These are phyloP conservation scores for Venustaconcha ellipsiformis DNA, from an alignment of 1,140 invertebrate species.

Conservation along the genomic window DNA sequence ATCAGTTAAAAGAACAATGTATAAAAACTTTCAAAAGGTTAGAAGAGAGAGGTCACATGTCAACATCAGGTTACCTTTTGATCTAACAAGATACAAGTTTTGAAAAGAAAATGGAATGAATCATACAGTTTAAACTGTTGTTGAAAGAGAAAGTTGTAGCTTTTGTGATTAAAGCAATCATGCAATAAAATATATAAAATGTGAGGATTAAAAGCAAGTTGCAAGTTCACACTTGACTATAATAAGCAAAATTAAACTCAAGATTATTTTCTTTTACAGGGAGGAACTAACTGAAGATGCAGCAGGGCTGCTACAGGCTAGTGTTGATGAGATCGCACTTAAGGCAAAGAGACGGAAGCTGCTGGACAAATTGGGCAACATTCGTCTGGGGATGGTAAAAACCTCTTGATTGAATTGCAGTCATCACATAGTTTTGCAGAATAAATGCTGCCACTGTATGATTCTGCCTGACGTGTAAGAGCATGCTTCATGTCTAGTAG, in stretches of 20 bases:
- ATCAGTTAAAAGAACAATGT: too few relatives aligned
- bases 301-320: constrained; percentile 88
- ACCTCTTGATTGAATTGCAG: too few relatives aligned
- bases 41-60: too few relatives aligned
- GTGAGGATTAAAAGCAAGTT: neutral
- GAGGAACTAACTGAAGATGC: constrained; percentile 97
- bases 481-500: too few relatives aligned
- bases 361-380: constrained; percentile 77
- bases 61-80: too few relatives aligned
- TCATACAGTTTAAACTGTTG: neutral
- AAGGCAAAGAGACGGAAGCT: constrained; percentile 86
- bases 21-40: too few relatives aligned
- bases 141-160: neutral
- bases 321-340: constrained; percentile 90
- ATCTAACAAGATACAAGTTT: constrained; percentile 5
- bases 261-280: constrained; percentile 73
- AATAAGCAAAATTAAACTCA: constrained; percentile 20
- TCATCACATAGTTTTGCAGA: too few relatives aligned
- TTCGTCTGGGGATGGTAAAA: constrained; percentile 85
- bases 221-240: neutral
- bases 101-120: neutral
- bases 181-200: neutral
- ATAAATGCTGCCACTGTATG: too few relatives aligned
- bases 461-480: too few relatives aligned
- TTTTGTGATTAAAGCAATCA: neutral